phyloP scores from a whole-genome alignment of 2,888 invertebrate species.

The Cephus pygmeus region DNA sequence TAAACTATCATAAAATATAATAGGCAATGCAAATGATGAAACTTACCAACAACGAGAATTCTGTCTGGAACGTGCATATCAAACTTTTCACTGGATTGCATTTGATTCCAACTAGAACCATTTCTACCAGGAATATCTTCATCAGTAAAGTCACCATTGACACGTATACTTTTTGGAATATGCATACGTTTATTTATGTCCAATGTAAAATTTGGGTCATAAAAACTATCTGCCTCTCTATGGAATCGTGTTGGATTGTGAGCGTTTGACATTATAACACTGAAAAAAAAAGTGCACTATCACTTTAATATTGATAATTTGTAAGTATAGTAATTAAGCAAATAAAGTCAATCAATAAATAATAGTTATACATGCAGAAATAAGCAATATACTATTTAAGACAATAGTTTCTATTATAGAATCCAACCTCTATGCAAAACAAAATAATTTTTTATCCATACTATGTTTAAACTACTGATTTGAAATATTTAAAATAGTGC shows the following conservation, averaged over 20 bases:
- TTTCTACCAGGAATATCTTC: conserved; percentile 74
- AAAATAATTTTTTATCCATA: no score
- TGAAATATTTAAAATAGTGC: no score
- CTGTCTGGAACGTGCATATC: conserved; percentile 95
- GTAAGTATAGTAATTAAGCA: neutral
- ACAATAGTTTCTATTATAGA: no score
- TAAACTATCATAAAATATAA: no score
- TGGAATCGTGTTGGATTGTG: conserved; percentile 74
- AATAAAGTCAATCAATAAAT: no score
- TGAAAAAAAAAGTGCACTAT: conserved; percentile 8
- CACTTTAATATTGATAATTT: neutral
- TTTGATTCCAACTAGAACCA: conserved; percentile 71
- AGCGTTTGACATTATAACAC: conserved; percentile 70
- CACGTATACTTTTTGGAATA: conserved; percentile 82
- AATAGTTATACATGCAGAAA: no score
- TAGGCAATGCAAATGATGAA: conserved; percentile 67
- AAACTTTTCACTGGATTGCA: conserved; percentile 73
- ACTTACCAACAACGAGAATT: conserved; percentile 88
- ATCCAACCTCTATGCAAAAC: no score
- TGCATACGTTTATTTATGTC: conserved; percentile 86
- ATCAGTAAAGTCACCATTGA: conserved; percentile 77
- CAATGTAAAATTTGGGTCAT: conserved; percentile 79
- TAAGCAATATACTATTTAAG: no score
- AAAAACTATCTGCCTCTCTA: conserved; percentile 70
- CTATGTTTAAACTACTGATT: no score